Base-by-base conservation (phyloP, 2,113 vertebrate genomes). In the Phalacrocorax aristotelis region DNA sequence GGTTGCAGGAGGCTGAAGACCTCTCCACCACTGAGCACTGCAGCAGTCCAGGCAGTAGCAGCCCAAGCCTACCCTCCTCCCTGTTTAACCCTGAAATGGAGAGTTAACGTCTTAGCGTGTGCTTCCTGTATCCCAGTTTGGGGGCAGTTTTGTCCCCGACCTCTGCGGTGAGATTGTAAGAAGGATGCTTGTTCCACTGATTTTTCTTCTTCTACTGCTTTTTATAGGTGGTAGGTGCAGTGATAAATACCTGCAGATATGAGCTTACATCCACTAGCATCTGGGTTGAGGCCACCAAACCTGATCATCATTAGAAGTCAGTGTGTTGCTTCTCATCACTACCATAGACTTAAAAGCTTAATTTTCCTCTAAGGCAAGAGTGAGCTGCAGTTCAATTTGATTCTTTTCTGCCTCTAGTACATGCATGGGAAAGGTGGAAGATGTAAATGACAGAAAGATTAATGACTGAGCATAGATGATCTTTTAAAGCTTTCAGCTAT, bases 391-490 rank as follows among this genome's bases (percentile, higher is more conserved):
- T 52, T 92, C 58, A 93, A 49, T 83, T 80, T 66, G 74, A 69
- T 95, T 94, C 38, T 76, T 83, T 79, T 65, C 25, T 61, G 46
- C 22, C 36, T 70, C 7, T 71, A 46, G 20, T 70, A 80, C 7
- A 32, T 55, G 22, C 66, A 80, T 76, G 38, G 62, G 74, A 70
- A 76, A 93, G 66, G 51, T 32, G 18, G 29, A 71, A 92, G 89
- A 80, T 57, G 32, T 76, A 92, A 94, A 82, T 90, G 91, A 94
- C 78, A 95, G 83, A 89, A 95, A 93, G 84, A 89, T 94, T 96
- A 96, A 93, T 69, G 61, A 85, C 52, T 54, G 38, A 89, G 26
- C 61, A 93, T 75, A 91, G 77, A 57, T 61, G 77, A 89, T 94
- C 57, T 87, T 89, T 90, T 89, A 87, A 91, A 89, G 55, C 69